These are phyloP conservation scores for Melangyna quadrimaculata DNA, from an alignment of 2,888 invertebrate species.

Conservation along the genomic window DNA sequence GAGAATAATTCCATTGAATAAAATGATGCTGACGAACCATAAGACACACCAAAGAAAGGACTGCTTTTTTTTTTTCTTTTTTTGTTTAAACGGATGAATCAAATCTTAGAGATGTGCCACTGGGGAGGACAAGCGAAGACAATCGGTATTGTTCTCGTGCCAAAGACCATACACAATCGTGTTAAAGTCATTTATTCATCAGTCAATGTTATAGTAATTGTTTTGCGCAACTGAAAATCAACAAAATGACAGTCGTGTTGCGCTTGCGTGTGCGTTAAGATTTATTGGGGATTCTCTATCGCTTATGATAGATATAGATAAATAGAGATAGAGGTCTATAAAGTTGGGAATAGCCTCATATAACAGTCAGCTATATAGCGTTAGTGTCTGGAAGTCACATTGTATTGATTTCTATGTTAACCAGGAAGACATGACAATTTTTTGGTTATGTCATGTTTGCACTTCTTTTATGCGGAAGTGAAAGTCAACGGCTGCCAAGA, in stretches of 20 bases:
- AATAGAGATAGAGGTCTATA: not conserved
- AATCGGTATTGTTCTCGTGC: slow-evolving; percentile 63
- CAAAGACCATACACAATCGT: slow-evolving; percentile 47
- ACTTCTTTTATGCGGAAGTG: slow-evolving; percentile 61
- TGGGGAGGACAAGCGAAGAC: slow-evolving; percentile 65
- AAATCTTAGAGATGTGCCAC: slow-evolving; percentile 44
- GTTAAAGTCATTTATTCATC: slow-evolving; percentile 65
- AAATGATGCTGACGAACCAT: slow-evolving; percentile 1
- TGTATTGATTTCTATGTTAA: slow-evolving; percentile 42
- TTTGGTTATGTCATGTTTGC: slow-evolving; percentile 71
- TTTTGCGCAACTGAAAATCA: slow-evolving; percentile 70
- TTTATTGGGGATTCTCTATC: slow-evolving; percentile 43
- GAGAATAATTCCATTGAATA: slow-evolving; percentile 45
- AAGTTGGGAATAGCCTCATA: not conserved
- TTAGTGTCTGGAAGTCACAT: slow-evolving; percentile 5
- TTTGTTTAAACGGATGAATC: slow-evolving; percentile 27
- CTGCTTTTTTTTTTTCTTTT: slow-evolving; percentile 25
- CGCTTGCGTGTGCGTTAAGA: slow-evolving; percentile 44
- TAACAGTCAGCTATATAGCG: not conserved
- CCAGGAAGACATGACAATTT: slow-evolving; percentile 63
- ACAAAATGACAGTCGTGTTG: slow-evolving; percentile 48
- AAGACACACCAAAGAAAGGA: slow-evolving; percentile 12
- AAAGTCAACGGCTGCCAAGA: slow-evolving; percentile 44
- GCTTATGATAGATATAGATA: not conserved
- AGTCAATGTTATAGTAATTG: slow-evolving; percentile 65